These are phyloP conservation scores for Chloroceryle amazona DNA, from an alignment of 2,797 vertebrate species.

Conservation along the genomic window DNA sequence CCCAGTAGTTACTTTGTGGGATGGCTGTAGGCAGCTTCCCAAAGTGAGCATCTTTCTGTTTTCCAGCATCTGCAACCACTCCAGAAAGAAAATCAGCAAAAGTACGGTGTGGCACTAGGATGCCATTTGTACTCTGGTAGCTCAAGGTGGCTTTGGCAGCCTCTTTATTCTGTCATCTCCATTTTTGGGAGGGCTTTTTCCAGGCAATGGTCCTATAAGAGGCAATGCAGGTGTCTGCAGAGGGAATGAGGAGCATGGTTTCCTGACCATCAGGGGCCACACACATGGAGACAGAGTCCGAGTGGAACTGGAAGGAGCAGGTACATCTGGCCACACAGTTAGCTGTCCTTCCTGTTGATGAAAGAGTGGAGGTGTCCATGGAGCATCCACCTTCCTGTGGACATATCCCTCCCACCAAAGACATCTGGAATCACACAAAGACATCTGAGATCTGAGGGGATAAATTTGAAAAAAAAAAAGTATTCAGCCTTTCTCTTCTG, in stretches of 20 bases:
- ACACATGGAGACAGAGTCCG: not conserved
- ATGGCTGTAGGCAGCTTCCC: not conserved
- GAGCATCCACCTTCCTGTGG: not conserved
- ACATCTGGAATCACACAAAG: not conserved
- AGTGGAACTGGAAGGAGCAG: not conserved
- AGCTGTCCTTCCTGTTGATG: not conserved
- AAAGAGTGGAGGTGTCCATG: not conserved
- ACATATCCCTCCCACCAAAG: not conserved
- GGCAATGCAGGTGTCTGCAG: not conserved
- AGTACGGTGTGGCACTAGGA: not conserved
- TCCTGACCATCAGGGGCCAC: not conserved
- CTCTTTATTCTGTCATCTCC: not conserved
- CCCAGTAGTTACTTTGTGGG: not conserved
- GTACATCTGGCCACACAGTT: rapidly evolving
- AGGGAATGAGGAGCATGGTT: not conserved
- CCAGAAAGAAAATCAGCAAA: not conserved
- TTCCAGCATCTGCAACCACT: conserved; percentile 2
- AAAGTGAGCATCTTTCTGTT: not conserved
- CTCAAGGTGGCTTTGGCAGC: not conserved
- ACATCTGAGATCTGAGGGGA: not conserved
- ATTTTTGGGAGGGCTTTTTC: not conserved
- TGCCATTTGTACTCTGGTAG: not conserved
- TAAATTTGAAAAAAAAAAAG: not conserved
- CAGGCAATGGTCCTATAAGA: not conserved
- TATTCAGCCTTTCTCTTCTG: not conserved